Evolutionary conservation across 2,113 vertebrate genomes (phyloP), one percentile per base, ranked within the genome.

Genomic region (Ciconia boyciana): DNA sequence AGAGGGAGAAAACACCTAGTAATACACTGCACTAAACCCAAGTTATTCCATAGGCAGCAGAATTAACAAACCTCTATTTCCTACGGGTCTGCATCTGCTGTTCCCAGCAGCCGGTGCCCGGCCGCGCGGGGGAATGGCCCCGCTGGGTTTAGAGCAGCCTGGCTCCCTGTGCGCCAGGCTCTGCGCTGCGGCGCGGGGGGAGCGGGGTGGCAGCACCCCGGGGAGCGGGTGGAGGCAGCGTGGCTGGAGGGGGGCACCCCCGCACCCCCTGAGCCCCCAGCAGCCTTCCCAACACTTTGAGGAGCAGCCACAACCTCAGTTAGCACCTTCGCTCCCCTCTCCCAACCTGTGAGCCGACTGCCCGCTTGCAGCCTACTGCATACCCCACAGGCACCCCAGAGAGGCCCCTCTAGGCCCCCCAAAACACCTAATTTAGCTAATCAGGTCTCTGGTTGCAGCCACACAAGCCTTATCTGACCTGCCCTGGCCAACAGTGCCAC

Each of bases 191-290:
- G 60, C 4, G 0, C 7, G 0, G 28, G 25, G 26, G 9, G 19
- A 61, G 9, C 1, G 0, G 17, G n/a, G 18, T 0, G 2, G 18
- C 46, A 75, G 75, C 46, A 68, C n/a, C 22, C 18, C 7, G 0
- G 39, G 19, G 17, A 77, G 16, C 1, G 0, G 43, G 20, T 46
- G 36, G 43, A 44, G 9, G 61, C n/a, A 82, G 26, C 1, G 0
- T 48, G 39, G 41, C 11, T 60, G 51, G 34, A 60, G 16, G 31
- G 39, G 52, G 62, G 21, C 26, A 44, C 6, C 36, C 24, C 7
- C 5, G 6, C 10, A 4, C 3, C 14, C 11, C 16, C 36, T 3
- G 3, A 7, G 14, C 5, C 19, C 51, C 51, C 46, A 49, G 26
- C 10, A 48, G 49, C 25, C 19, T 54, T 72, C 24, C n/a, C 61